Evolutionary conservation across 2,113 vertebrate species (phyloP), one percentile per base, ranked within the genome.

Genomic region (Otolemur garnettii): DNA sequence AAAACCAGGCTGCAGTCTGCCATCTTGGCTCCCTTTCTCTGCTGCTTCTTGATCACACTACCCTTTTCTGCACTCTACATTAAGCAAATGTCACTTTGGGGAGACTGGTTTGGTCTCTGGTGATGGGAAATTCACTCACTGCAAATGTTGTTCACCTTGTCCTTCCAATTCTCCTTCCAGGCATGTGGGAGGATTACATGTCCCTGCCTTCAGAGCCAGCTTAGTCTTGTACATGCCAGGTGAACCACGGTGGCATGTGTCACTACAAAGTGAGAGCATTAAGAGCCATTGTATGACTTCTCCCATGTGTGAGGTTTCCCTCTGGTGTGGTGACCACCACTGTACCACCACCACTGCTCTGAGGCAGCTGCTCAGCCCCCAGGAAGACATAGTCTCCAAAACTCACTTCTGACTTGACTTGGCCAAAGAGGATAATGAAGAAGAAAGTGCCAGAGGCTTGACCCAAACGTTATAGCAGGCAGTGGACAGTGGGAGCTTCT

Each of bases 311-410:
- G 2, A 50, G 50, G 6, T 18, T 42, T 64, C 55, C 45, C 24
- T 88, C 24, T 80, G 53, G 59, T 9, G 18, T 22, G 38, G 19
- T 13, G 72, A 42, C n/a, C 0, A 2, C 45, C 7, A 19, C 7
- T 0, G 1, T 6, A 59, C 3, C 66, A 21, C 28, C 17, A 30
- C 1, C 7, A 19, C 33, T 22, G 33, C 18, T 79, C 55, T 7
- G 55, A 62, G 66, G 85, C 53, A 68, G 78, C 64, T 0, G 6
- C 64, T 74, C 45, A 66, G 24, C 45, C 19, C 10, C 3, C 7
- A 53, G 2, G 83, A 50, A 12, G 14, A 57, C 18, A 8, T 5
- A 6, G n/a, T 66, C 35, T 45, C 62, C 62, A 72, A n/a, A 78
- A 30, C 57, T 53, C 84, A 84, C 42, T 26, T 5, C 19, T 74